Evolutionary conservation across 2,797 vertebrate genomes (phyloP).

Genomic region (Catharus ustulatus): DNA sequence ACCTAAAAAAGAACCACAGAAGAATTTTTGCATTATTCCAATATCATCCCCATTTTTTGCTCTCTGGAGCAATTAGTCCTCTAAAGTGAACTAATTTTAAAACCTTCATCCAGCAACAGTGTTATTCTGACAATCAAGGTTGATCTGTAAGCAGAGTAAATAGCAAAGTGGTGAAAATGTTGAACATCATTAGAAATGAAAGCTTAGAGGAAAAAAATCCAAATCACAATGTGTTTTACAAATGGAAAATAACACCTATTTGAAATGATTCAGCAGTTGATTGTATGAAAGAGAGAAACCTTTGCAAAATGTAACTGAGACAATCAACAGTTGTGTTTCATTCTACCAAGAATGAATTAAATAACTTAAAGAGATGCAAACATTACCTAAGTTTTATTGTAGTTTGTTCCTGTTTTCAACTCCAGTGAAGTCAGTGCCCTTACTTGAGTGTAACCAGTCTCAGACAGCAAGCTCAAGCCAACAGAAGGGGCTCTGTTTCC

Average conservation of each 20-base stretch:
- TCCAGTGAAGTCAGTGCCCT: neutral
- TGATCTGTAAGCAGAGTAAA: neutral
- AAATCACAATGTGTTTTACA: neutral
- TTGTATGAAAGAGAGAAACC: neutral
- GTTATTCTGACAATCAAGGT: neutral
- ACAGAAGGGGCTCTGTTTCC: neutral
- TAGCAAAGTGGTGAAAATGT: neutral
- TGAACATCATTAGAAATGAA: slow-evolving; percentile 22
- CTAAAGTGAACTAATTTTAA: neutral
- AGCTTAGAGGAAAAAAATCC: neutral
- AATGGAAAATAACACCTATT: slow-evolving; percentile 6
- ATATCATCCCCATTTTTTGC: neutral
- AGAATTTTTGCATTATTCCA: neutral
- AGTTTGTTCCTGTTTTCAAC: neutral
- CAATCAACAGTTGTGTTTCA: neutral
- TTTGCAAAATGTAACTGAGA: slow-evolving; percentile 1
- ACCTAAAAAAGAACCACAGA: neutral
- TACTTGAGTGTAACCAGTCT: neutral
- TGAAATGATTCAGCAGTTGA: neutral
- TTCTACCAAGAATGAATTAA: neutral
- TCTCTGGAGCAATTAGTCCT: neutral
- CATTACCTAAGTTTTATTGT: neutral
- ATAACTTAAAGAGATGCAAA: neutral
- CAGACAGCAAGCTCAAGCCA: neutral
- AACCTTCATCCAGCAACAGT: neutral